Conservation (phyloP, 2,888 invertebrate species). For the Cosmia trapezina region DNA sequence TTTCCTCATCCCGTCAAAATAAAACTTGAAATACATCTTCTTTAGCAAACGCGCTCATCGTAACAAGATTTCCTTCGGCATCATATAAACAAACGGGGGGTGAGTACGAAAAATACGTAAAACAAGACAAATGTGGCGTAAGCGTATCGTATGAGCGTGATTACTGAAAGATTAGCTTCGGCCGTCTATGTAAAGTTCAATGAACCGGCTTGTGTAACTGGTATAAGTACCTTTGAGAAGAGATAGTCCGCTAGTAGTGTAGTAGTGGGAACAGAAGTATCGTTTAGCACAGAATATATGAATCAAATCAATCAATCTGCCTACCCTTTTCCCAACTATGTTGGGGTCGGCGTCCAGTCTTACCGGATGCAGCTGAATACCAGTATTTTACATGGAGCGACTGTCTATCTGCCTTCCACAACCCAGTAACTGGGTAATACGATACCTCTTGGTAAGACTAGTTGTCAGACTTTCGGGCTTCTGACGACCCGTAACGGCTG, state of each 20-base stretch:
- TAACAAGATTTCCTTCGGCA: constrained; percentile 56
- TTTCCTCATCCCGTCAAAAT: not conserved
- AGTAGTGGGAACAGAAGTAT: constrained; percentile 54
- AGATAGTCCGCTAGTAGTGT: constrained; percentile 47
- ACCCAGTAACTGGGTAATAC: too few species aligned
- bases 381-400: too few species aligned
- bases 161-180: constrained; percentile 70
- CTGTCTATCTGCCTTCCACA: too few species aligned
- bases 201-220: constrained; percentile 69
- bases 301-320: too few species aligned
- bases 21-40: constrained; percentile 53
- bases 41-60: constrained; percentile 41
- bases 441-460: too few species aligned
- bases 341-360: too few species aligned
- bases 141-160: constrained; percentile 66
- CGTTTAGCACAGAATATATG: not conserved
- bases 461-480: too few species aligned
- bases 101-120: constrained; percentile 59
- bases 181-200: constrained; percentile 67
- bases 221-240: constrained; percentile 68
- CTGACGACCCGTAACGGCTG: too few species aligned
- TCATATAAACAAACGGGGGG: constrained; percentile 55
- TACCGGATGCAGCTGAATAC: too few species aligned
- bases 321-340: too few species aligned
- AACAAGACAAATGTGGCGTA: constrained; percentile 65